Base-by-base conservation (phyloP, 2,888 invertebrate species). In the Bruchidius siliquastri region DNA sequence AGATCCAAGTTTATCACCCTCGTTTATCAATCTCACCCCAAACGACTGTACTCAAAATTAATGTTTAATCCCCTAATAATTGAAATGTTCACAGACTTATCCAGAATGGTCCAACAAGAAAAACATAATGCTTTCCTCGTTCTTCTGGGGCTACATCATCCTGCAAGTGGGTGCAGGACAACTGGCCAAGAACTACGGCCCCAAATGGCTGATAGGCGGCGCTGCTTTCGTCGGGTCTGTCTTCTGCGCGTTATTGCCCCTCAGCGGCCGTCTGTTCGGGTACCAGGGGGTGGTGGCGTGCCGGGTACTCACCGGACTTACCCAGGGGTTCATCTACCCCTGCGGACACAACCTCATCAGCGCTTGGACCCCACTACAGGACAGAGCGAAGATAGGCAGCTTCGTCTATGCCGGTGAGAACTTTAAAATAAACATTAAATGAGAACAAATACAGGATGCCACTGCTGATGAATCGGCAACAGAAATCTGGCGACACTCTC, bases 121-220 rank as follows among this genome's bases (percentile, higher is more conserved):
- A 66, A 78, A 78, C 20, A 81, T 91, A 73, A 88, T 94, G 67
- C 86, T 93, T 10, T 93, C 93, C 8, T 92, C 94, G 0, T 94
- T 94, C 85, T 94, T 94, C 85, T 93, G 93, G 93, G 94, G 94
- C 0, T 94, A 95, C 83, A 88, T 93, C 0, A 79, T 92, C 6
- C 90, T 92, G 21, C 94, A 95, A 85, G 86, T 94, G 0, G 92
- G 92, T 0, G 91, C 91, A 0, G 92, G 93, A 0, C 88, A 92
- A 77, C 83, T 96, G 71, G 93, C 94, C 0, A 91, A 92, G 80
- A 88, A 88, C 2, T 91, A 92, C 83, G 96, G 96, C 0, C 93
- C 94, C 0, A 94, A 94, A 83, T 87, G 90, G 72, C 88, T 96
- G 18, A 86, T 88, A 0, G 81, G 86, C 0, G 86, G 91, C 0